These are phyloP conservation scores for Microtus richardsoni DNA, from an alignment of 2,113 vertebrate genomes.

Conservation along the genomic window DNA sequence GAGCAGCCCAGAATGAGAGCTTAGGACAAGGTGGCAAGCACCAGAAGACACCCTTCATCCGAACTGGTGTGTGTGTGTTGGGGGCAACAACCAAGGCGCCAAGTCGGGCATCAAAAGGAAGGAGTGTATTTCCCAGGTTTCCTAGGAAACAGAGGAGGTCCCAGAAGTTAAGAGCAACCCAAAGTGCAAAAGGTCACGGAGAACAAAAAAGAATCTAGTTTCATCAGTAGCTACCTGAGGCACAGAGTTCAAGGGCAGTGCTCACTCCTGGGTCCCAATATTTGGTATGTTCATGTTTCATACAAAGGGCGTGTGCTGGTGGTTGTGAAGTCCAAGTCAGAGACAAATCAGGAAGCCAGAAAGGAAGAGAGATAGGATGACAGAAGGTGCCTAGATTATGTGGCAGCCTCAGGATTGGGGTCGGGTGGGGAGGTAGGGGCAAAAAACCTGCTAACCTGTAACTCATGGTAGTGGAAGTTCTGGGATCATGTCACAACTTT, in stretches of 20 bases:
- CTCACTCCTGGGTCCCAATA: background rate
- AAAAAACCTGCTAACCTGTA: background rate
- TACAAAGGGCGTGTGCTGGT: no score
- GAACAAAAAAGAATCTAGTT: background rate
- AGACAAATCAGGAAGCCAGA: background rate
- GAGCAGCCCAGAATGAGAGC: background rate
- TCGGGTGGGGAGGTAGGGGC: background rate
- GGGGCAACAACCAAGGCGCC: background rate
- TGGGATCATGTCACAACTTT: background rate
- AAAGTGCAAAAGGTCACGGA: background rate
- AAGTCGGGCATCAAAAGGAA: background rate
- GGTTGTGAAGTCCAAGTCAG: rapidly evolving
- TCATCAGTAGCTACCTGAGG: background rate
- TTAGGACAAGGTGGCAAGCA: background rate
- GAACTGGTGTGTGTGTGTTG: rapidly evolving
- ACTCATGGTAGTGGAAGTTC: background rate
- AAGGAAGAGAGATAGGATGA: rapidly evolving
- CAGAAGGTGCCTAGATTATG: background rate
- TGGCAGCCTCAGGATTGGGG: rapidly evolving
- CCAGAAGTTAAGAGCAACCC: background rate
- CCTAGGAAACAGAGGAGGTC: background rate
- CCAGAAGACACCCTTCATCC: background rate
- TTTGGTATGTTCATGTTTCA: background rate
- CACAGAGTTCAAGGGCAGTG: rapidly evolving
- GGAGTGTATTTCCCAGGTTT: background rate